These are phyloP conservation scores for Pseudoips prasinana DNA, from an alignment of 2,888 invertebrate genomes.

Conservation along the genomic window DNA sequence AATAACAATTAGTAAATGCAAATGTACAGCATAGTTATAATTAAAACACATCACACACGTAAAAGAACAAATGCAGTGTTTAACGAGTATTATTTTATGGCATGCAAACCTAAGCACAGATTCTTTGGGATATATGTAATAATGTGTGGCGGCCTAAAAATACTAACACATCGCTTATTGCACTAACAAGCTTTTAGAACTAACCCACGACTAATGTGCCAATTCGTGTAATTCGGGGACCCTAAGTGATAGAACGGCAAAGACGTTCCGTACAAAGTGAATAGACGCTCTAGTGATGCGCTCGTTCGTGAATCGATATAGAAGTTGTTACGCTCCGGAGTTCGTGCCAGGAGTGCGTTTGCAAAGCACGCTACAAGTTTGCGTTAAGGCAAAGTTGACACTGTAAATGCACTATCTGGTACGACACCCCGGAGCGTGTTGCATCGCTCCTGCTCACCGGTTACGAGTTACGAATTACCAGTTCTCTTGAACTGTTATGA, in stretches of 20 bases:
- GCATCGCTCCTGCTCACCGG: constrained; percentile 64
- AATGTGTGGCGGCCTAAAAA: no score
- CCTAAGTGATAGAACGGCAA: constrained; percentile 58
- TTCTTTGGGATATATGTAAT: constrained; percentile 6
- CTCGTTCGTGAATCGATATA: constrained; percentile 56
- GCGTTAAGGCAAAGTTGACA: constrained; percentile 80
- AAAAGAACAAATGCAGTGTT: no score
- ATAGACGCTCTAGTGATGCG: constrained; percentile 67
- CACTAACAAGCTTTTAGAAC: not conserved
- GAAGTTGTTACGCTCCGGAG: constrained; percentile 85
- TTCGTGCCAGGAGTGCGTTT: constrained; percentile 99
- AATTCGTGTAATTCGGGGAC: constrained; percentile 35
- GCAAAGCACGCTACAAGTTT: constrained; percentile 85
- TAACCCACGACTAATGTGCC: constrained; percentile 21
- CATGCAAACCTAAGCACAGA: constrained; percentile 9
- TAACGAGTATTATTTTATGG: no score
- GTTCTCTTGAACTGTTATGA: constrained; percentile 50
- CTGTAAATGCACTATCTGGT: constrained; percentile 99
- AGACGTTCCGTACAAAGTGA: constrained; percentile 61
- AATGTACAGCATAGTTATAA: no score
- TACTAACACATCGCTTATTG: constrained; percentile 24
- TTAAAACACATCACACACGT: no score
- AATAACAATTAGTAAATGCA: constrained; percentile 35
- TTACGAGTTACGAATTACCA: constrained; percentile 48
- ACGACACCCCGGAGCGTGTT: constrained; percentile 93